Evolutionary conservation across 2,888 invertebrate genomes (phyloP).

Genomic region (Empis stercorea): DNA sequence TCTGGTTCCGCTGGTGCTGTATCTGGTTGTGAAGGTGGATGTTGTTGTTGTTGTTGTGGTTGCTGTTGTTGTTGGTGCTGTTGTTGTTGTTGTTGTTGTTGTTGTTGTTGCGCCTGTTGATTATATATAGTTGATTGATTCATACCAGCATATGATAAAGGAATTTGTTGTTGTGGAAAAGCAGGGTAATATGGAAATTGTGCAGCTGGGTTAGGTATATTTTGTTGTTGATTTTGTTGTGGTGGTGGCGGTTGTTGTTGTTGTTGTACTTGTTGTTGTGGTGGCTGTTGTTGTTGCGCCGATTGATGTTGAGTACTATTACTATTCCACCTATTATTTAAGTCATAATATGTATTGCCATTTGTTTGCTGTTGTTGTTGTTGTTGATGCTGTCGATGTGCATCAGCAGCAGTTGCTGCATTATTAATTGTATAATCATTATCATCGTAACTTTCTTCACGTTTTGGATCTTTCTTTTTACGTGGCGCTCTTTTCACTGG

Average conservation of each 20-base stretch:
- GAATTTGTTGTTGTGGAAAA: conserved; percentile 32
- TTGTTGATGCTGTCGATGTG: conserved; percentile 4
- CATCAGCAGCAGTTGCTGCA: conserved; percentile 38
- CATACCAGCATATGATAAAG: conserved; percentile 33
- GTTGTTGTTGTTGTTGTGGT: conserved; percentile 17
- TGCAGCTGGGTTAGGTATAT: conserved; percentile 25
- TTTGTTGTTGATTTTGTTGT: conserved; percentile 29
- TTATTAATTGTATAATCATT: not conserved
- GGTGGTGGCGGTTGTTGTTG: conserved; percentile 37
- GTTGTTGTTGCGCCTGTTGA: conserved; percentile 43
- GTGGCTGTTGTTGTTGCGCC: conserved; percentile 6
- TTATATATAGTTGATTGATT: conserved; percentile 40
- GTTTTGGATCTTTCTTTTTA: not conserved
- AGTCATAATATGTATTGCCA: conserved; percentile 64
- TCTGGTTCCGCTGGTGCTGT: conserved; percentile 11
- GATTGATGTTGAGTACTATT: conserved; percentile 6
- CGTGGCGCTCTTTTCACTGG: not conserved
- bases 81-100: conserved; percentile 4
- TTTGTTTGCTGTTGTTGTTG: conserved; percentile 35
- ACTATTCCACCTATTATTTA: conserved; percentile 66
- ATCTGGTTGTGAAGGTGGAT: conserved; percentile 17
- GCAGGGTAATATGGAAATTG: conserved; percentile 38
- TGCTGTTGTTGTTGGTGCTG: not conserved
- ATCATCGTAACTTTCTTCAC: not conserved
- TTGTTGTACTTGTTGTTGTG: conserved; percentile 33